These are phyloP conservation scores for Nemapogon koenigi DNA, from an alignment of 2,888 invertebrate genomes.

Conservation along the genomic window DNA sequence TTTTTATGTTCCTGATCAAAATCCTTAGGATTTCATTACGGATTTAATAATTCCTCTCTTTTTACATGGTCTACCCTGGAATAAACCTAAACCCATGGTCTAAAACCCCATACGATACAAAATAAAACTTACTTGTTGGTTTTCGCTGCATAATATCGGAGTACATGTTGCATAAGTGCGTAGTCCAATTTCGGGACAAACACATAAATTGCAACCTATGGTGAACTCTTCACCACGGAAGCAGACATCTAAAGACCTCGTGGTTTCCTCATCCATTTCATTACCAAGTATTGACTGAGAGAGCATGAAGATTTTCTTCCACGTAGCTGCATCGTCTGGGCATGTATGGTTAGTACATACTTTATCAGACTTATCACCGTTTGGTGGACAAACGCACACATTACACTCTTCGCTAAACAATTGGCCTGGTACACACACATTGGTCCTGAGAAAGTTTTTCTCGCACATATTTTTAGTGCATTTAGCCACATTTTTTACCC, in stretches of 20 bases:
- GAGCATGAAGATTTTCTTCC: too few relatives aligned
- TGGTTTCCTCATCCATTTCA: slow-evolving; percentile 21
- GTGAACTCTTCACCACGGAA: slow-evolving; percentile 50
- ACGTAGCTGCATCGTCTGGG: slow-evolving; percentile 23
- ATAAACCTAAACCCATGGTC: too few relatives aligned
- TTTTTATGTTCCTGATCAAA: too few relatives aligned
- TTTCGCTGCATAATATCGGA: slow-evolving; percentile 26
- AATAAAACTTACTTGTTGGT: too few relatives aligned
- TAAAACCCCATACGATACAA: too few relatives aligned
- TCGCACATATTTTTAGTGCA: slow-evolving; percentile 54
- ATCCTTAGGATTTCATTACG: too few relatives aligned
- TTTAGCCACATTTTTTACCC: slow-evolving; percentile 41
- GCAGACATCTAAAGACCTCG: slow-evolving; percentile 35
- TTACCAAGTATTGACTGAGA: slow-evolving; percentile 29
- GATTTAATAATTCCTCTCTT: too few relatives aligned
- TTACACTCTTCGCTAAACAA: slow-evolving; percentile 49
- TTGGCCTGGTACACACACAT: slow-evolving; percentile 34
- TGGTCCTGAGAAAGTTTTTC: slow-evolving; percentile 33
- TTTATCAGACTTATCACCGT: slow-evolving; percentile 35
- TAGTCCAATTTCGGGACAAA: slow-evolving; percentile 48
- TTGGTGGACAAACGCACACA: slow-evolving; percentile 48
- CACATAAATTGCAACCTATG: slow-evolving; percentile 43
- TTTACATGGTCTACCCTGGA: too few relatives aligned
- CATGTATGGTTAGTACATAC: slow-evolving; percentile 41
- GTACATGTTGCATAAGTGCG: slow-evolving; percentile 39